Evolutionary conservation across 1,140 invertebrate species (phyloP), one percentile per base, ranked within the genome.

Genomic region (Achroia grisella): DNA sequence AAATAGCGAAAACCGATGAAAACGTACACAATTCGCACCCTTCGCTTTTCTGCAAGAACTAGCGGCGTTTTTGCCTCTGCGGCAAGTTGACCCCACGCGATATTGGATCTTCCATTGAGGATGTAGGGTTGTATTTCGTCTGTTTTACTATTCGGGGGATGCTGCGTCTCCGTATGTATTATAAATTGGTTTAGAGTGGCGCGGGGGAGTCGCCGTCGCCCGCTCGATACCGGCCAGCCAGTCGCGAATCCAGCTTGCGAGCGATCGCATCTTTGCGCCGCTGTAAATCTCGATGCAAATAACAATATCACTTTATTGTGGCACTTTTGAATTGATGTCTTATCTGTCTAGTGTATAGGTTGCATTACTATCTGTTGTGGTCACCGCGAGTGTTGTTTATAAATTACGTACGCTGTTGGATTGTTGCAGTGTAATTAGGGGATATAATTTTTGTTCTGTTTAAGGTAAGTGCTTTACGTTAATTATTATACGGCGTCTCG

Each of bases 131-230:
- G 52, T 44, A 34, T 52, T 63, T 71, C 10, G 43, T n/a, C 39
- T 48, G 62, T 13, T 40, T 28, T 35, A 28, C 39, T 36, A 10
- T 29, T 34, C 49, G 46, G 62, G 77, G 80, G 80, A 84, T 84
- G 80, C 80, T 84, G 80, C 77, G 73, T 70, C 75, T 77, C 74
- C 62, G 80, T 84, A 84, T 84, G 80, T 84, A 84, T 84, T 84
- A 84, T 84, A 81, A 84, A 84, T 84, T 83, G 79, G 77, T 83
- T 83, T 81, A 83, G 75, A 79, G 75, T 56, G 69, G 80, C 65
- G 76, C 65, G 71, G 79, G 68, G 77, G 69, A 74, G 72, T 56
- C 52, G 66, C 52, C 58, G 65, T 60, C 55, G 48, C 58, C 52
- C 80, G 80, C 77, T 84, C 80, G 72, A 84, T 84, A 84, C 63